Percentiles rank a stretch among this genome's conserved stretches.
phyloP scores from a whole-genome alignment of 2,113 vertebrate genomes.

The mouse (Mus musculus) region GRCm39 chr2:179246501-179247000 shows the following conservation, averaged over 20 bases:
- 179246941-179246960: rapidly evolving
- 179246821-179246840: neutral
- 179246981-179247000: no score
- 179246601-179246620: neutral
- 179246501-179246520: slow-evolving; percentile 11
- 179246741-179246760: neutral
- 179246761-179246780: neutral
- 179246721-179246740: rapidly evolving
- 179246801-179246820: neutral
- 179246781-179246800: neutral
- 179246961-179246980: neutral
- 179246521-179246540: slow-evolving; percentile 49
- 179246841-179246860: neutral
- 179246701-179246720: rapidly evolving
- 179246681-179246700: rapidly evolving
- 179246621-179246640: neutral
- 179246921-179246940: neutral
- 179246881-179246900: rapidly evolving
- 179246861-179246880: rapidly evolving
- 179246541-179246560: slow-evolving; percentile 16
- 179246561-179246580: neutral
- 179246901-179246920: neutral
- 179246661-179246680: neutral
- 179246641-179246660: neutral
- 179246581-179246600: neutral